Percentiles rank a stretch among this genome's conserved stretches.
Conservation (phyloP, 2,113 vertebrate species). For the Odocoileus virginianus region DNA sequence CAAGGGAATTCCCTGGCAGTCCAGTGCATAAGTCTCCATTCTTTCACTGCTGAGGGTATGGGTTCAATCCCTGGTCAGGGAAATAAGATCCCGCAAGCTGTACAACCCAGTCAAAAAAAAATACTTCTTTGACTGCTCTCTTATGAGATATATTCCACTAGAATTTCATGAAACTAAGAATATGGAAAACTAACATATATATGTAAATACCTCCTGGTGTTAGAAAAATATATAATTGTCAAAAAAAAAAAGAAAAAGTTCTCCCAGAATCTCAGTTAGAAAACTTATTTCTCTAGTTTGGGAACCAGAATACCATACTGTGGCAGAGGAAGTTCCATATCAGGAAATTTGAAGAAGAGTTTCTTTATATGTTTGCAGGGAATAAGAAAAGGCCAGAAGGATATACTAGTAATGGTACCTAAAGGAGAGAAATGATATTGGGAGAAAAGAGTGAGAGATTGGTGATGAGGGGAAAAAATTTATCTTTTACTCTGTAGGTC, state of each 20-base stretch:
- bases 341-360: background rate
- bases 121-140: background rate
- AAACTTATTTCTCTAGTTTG: background rate
- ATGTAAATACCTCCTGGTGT: background rate
- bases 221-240: background rate
- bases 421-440: background rate
- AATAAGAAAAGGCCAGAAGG: background rate
- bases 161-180: constrained; percentile 36
- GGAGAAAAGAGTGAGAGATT: background rate
- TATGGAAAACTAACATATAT: background rate
- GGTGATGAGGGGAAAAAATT: background rate
- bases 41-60: background rate
- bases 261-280: background rate
- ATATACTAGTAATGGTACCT: background rate
- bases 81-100: background rate
- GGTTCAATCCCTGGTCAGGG: background rate
- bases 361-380: background rate
- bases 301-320: background rate
- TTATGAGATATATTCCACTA: background rate
- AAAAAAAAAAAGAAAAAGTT: background rate
- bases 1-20: background rate
- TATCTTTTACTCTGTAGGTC: background rate
- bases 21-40: background rate
- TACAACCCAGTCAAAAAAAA: background rate
- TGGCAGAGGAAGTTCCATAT: background rate